Evolutionary conservation across 2,888 invertebrate species (phyloP), one percentile per base, ranked within the genome.

Genomic region (Dicycla oo): DNA sequence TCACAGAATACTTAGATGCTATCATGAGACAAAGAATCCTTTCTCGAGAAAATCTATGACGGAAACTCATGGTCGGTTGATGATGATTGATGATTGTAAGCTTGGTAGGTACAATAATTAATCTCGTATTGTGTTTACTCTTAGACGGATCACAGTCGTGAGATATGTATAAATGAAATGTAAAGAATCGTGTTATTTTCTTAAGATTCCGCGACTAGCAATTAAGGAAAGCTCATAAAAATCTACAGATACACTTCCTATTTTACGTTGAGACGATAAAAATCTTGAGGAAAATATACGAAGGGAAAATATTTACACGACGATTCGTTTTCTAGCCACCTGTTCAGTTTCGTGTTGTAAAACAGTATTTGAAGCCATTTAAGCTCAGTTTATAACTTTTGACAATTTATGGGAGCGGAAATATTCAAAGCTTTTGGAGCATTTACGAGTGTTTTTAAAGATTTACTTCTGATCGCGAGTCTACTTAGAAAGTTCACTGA

Each of bases 221-320:
- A 69, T 57, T 43, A 49, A 53, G n/a, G 23, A 64, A 76, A 54
- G 23, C 47, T 65, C 53, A 65, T 75, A 80, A 81, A 78, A 54
- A 65, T 75, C 47, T 56, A 60, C 70, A 66, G 13, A 51, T 66
- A 64, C 76, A 70, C 65, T 20, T 65, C 34, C 69, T 78, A 80
- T 69, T 82, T 73, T 23, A 81, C 49, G 20, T 26, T 49, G 43
- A 51, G 66, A 45, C 60, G 40, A 78, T 80, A 73, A 80, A 79
- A 77, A 74, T 66, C 56, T 68, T 51, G 40, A 54, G 15, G 40
- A 34, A 66, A 57, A 60, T 49, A 71, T 47, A 67, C 38, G 63
- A 51, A 66, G 20, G 3, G 43, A 69, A 61, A 65, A 77, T 47
- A 60, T 74, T 63, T 63, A 30, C 56, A 49, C 34, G 23, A 58